These are phyloP conservation scores for Nesoenas mayeri DNA, from an alignment of 2,113 vertebrate species.

Conservation along the genomic window DNA sequence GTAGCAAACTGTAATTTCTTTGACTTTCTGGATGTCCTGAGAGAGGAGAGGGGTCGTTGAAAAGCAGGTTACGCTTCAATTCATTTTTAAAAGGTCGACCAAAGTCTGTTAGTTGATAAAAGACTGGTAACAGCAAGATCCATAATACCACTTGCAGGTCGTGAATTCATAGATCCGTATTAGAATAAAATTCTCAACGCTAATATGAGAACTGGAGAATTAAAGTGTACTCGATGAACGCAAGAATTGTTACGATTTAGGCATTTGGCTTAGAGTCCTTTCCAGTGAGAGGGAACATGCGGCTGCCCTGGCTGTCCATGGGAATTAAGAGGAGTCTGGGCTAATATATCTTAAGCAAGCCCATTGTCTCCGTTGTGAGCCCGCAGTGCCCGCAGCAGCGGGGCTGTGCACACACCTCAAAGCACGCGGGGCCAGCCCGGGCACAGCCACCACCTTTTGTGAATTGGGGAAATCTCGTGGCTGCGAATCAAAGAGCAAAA, in stretches of 20 bases:
- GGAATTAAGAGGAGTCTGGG: background rate
- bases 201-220: background rate
- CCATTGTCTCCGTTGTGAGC: background rate
- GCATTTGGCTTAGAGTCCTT: background rate
- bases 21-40: background rate
- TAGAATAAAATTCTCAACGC: background rate
- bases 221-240: background rate
- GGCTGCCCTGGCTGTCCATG: background rate
- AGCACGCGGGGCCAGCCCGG: background rate
- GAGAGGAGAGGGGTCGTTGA: background rate
- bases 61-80: background rate
- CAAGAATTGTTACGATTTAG: background rate
- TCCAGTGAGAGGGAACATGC: background rate
- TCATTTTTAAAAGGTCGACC: background rate
- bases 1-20: slow-evolving; percentile 15
- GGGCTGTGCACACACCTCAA: background rate
- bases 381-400: background rate
- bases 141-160: background rate
- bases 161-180: background rate
- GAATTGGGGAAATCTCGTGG: background rate
- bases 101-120: background rate
- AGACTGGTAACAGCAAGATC: background rate
- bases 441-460: background rate
- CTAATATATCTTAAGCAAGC: background rate
- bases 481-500: slow-evolving; percentile 14